These are phyloP conservation scores for Hypomesus transpacificus DNA, from an alignment of 2,113 vertebrate genomes.

Conservation along the genomic window DNA sequence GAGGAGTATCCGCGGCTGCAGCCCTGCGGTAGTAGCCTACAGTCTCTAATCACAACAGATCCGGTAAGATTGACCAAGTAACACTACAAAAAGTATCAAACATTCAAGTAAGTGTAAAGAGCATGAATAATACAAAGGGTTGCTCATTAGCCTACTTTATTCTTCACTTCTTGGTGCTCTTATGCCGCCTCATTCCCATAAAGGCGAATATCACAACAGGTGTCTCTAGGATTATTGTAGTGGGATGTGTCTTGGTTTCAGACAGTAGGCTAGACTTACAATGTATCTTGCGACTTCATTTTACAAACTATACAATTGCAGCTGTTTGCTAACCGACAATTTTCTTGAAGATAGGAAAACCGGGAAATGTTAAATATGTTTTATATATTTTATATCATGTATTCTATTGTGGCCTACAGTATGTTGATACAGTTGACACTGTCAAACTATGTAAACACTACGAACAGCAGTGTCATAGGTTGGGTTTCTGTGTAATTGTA, in stretches of 20 bases:
- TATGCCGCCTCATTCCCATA: conserved; percentile 26
- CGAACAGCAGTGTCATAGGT: too few relatives aligned
- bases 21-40: not conserved
- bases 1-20: conserved; percentile 33
- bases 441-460: too few relatives aligned
- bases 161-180: conserved; percentile 25
- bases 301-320: too few relatives aligned
- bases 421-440: too few relatives aligned
- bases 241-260: conserved; percentile 27
- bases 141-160: conserved; percentile 8
- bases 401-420: too few relatives aligned
- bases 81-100: not conserved
- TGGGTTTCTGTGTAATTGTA: too few relatives aligned
- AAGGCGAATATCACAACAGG: conserved; percentile 66
- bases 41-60: conserved; percentile 20
- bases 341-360: too few relatives aligned
- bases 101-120: not conserved
- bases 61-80: conserved; percentile 45
- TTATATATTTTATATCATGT: too few relatives aligned
- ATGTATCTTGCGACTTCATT: not conserved
- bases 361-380: too few relatives aligned
- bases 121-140: not conserved
- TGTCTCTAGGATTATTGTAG: conserved; percentile 60
- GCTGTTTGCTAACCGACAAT: too few relatives aligned
- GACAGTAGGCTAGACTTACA: not conserved